Percentiles rank a stretch among this genome's conserved stretches.
Evolutionary conservation across 2,113 vertebrate genomes (phyloP).

Genomic region (Triplophysa dalaica): DNA sequence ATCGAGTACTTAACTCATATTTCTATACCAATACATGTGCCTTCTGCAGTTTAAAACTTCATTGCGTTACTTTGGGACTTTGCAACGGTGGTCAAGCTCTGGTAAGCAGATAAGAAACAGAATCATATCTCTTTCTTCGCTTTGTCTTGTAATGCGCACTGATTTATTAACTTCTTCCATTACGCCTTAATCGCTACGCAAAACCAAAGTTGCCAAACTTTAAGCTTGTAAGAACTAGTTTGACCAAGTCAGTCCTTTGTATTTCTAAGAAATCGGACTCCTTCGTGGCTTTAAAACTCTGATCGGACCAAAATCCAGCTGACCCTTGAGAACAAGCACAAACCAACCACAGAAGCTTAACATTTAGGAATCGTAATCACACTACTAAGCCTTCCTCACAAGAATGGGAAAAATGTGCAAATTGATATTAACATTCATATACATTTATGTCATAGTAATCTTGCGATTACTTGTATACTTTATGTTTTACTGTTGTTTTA

Average conservation of each 20-base stretch:
- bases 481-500: too few species aligned
- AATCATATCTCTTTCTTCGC: neutral
- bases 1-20: neutral
- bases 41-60: neutral
- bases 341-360: conserved; percentile 17
- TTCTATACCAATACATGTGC: too few species aligned
- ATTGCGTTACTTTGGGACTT: neutral
- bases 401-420: too few species aligned
- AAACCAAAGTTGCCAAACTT: conserved; percentile 7
- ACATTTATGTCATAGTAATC: too few species aligned
- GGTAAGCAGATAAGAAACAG: neutral
- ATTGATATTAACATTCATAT: too few species aligned
- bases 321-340: conserved; percentile 8
- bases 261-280: conserved; percentile 24
- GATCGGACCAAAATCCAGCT: conserved; percentile 11
- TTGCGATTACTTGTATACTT: too few species aligned
- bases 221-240: conserved; percentile 7
- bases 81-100: neutral
- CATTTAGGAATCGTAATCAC: neutral
- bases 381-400: neutral
- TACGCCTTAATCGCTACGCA: neutral
- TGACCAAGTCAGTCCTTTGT: conserved; percentile 25
- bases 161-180: conserved; percentile 18
- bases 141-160: neutral
- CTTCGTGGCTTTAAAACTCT: conserved; percentile 12